Evolutionary conservation across 2,797 vertebrate species (phyloP), one percentile per base, ranked within the genome.

Genomic region (Myiothlypis coronata): DNA sequence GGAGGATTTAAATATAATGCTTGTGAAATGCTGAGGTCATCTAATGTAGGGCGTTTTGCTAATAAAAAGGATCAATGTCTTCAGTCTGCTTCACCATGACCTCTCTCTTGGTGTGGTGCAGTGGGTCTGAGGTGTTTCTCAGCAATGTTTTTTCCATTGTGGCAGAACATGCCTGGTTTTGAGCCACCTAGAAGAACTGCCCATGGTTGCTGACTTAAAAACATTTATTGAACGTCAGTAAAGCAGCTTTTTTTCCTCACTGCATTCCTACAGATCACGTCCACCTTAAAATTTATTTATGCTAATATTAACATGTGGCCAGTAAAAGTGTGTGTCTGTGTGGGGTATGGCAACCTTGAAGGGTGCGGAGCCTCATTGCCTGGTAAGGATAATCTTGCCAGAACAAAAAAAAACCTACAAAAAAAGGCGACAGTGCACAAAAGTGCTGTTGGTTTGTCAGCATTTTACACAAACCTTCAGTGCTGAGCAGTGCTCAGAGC

Each of bases 391-490:
- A 43, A 46, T 49, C 41, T 72, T 94, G 61, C 49, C 80, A 93
- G 61, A 75, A 92, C 34, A 27, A 59, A 39, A 26, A 12, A 21
- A 8, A 15, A 2, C 1, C 14, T 47, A 27, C 18, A 8, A 6
- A 35, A 43, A 28, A 14, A 21, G 13, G 44, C 6, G 2, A 47
- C 10, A 22, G 44, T n/a, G 27, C n/a, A 34, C 53, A 55, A 75
- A 96, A 94, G 35, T 8, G 11, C 72, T 76, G 37, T 87, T 88
- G 55, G 76, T 63, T 80, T 92, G 76, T 94, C 87, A 75, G 89
- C 57, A 6, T 75, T 89, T 90, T 74, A 23, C 0, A 7, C 17
- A 92, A 92, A 63, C 43, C 52, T 89, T 78, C 47, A 30, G 77
- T 11, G 19, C 60, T 88, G 17, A 71, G 82, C 69, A 85, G 74